Evolutionary conservation across 2,888 invertebrate genomes (phyloP).

Genomic region (Amitus sp.): DNA sequence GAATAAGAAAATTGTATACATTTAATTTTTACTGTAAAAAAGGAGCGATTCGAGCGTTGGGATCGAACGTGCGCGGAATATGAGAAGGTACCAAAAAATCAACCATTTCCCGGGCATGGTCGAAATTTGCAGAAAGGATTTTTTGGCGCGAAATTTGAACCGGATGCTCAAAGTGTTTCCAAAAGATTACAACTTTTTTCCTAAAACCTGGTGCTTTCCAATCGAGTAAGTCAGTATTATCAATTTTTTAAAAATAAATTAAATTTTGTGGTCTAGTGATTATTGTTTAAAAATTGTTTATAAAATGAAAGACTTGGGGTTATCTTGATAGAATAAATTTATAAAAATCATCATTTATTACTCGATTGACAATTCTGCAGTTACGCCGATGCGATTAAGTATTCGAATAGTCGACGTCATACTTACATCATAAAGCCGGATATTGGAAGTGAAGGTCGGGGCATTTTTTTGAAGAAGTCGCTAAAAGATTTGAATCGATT

Average conservation of each 20-base stretch:
- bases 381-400: slow-evolving; percentile 78
- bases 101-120: slow-evolving; percentile 95
- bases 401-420: slow-evolving; percentile 76
- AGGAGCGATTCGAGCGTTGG: slow-evolving; percentile 90
- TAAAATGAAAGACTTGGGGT: no score
- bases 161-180: slow-evolving; percentile 90
- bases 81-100: slow-evolving; percentile 92
- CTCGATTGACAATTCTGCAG: slow-evolving; percentile 62
- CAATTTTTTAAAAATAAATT: no score
- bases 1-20: no score
- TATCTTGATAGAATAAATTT: no score
- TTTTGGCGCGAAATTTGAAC: slow-evolving; percentile 88
- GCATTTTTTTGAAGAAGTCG: slow-evolving; percentile 86
- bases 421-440: slow-evolving; percentile 93
- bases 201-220: slow-evolving; percentile 93
- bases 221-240: slow-evolving; percentile 75
- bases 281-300: no score
- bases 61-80: slow-evolving; percentile 86
- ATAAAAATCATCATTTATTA: background rate
- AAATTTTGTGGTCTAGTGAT: no score
- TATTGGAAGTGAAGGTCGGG: slow-evolving; percentile 89
- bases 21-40: no score
- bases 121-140: slow-evolving; percentile 89
- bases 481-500: slow-evolving; percentile 82
- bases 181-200: slow-evolving; percentile 91